Base-by-base conservation (phyloP, 2,113 vertebrate species). In the Sigmodon hispidus region DNA sequence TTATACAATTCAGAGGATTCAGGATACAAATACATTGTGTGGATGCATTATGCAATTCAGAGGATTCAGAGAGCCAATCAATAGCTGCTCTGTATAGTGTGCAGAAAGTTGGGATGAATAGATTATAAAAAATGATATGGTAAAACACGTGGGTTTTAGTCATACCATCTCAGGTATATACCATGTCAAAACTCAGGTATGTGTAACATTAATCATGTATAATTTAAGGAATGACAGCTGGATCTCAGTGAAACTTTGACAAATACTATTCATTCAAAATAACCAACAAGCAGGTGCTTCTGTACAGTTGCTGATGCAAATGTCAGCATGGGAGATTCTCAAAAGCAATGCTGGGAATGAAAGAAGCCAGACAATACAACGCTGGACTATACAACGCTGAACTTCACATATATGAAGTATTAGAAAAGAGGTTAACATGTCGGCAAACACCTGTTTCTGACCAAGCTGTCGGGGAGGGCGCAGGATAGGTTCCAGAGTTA, bases 401-500 rank as follows among this genome's bases (percentile, higher is more conserved):
- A 65, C 50, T 81, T 69, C 50, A 87, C 75, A 89, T 70, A 87
- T 17, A 36, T 5, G 10, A 50, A 85, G n/a, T 87, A 65, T 21
- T 87, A 50, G 57, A n/a, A 73, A 75, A 43, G 43, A 24, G 10
- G 75, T 79, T 73, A 69, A 3, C 63, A 15, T 45, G 67, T 61
- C 50, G 50, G 85, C 52, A 92, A 90, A 52, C 3, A 84, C 31
- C 77, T 94, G 52, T 75, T 85, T 84, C 70, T 29, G 91, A 79
- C n/a, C 57, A 73, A 91, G 79, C 55, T 81, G 52, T 40, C 52
- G 3, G 67, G 67, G 17, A 48, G 31, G 7, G 48, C 5, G 13
- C 31, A 89, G 36, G 79, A 29, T 1, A 91, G 40, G 15, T 65
- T 87, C 65, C 36, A 67, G 24, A 92, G 80, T 61, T 83, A 81